Evolutionary conservation across 2,888 invertebrate genomes (phyloP).

Genomic region (Macrostomum cliftonense): DNA sequence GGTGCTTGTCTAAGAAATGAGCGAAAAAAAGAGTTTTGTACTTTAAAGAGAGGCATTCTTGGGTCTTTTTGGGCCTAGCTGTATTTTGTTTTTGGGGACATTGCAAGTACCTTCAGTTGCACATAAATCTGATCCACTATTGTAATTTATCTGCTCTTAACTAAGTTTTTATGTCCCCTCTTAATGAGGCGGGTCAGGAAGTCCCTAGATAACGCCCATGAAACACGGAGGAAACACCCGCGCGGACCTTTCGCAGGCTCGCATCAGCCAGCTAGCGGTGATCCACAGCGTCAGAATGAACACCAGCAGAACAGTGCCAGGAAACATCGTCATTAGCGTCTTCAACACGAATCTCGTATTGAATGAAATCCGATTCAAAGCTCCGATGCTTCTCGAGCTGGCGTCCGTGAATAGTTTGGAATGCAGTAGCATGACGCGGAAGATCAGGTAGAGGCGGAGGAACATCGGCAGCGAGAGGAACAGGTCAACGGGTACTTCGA

Average conservation of each 20-base stretch:
- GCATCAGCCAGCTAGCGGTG: constrained; percentile 85
- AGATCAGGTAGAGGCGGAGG: constrained; percentile 86
- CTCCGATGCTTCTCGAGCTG: constrained; percentile 57
- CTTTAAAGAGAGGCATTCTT: too few relatives aligned
- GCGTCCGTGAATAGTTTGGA: constrained; percentile 95
- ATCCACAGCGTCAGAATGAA: constrained; percentile 98
- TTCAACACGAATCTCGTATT: constrained; percentile 62
- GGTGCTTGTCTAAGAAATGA: too few relatives aligned
- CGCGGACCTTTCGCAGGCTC: constrained; percentile 90
- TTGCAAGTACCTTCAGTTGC: too few relatives aligned
- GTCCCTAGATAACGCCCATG: too few relatives aligned
- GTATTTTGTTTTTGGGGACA: too few relatives aligned
- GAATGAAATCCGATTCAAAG: constrained; percentile 40
- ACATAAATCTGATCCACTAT: too few relatives aligned
- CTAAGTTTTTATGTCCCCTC: too few relatives aligned
- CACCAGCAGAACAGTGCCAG: constrained; percentile 77
- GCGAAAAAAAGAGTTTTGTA: too few relatives aligned
- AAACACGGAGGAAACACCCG: too few relatives aligned
- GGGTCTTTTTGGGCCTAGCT: too few relatives aligned
- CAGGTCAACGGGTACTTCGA: constrained; percentile 52
- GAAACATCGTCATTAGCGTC: constrained; percentile 93
- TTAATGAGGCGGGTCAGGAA: too few relatives aligned
- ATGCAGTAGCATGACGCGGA: constrained; percentile 90
- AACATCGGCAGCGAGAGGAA: constrained; percentile 92
- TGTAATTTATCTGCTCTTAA: too few relatives aligned